Evolutionary conservation across 2,113 vertebrate species (phyloP), one percentile per base, ranked within the genome.

Genomic region (Mungos mungo): DNA sequence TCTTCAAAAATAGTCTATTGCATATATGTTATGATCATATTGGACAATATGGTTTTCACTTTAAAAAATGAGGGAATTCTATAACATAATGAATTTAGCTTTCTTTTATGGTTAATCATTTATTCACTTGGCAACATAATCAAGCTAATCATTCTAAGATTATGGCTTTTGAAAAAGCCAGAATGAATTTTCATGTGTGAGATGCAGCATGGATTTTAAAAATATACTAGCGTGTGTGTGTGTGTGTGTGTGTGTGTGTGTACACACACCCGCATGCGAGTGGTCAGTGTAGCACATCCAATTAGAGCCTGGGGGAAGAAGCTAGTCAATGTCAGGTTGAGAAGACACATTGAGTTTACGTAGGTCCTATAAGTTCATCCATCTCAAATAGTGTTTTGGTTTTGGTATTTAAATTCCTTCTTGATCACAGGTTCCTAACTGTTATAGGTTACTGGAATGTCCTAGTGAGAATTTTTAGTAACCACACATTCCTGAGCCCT

Each of bases 1-100:
- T 88, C 35, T 95, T 95, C 11, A 85, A 88, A 88, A 60, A 45
- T 38, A 25, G 11, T 79, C 18, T 81, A 0, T 82, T 82, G 5
- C 18, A 11, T 47, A 50, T 25, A 23, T 65, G 9, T 52, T 63
- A 35, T 65, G 29, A 72, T 54, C 33, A 66, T 76, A 0, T 21
- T 96, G 4, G 29, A 23, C 2, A 12, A 50, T 84, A 5, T 69
- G 23, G 10, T 35, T 88, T 74, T 82, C 41, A 72, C 27, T 66
- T 95, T 84, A 68, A 47, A n/a, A 83, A 71, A 74, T 92, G n/a
- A 92, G 23, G 6, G n/a, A 57, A 71, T 97, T 88, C 50, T 68
- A 27, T 31, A 83, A 19, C 60, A 47, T 69, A 72, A 83, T 66
- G 11, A 29, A 80, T 74, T 84, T 85, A 15, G 66, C 15, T 7